Base-by-base conservation (phyloP, 2,113 vertebrate genomes). In the Micronycteris hirsuta region DNA sequence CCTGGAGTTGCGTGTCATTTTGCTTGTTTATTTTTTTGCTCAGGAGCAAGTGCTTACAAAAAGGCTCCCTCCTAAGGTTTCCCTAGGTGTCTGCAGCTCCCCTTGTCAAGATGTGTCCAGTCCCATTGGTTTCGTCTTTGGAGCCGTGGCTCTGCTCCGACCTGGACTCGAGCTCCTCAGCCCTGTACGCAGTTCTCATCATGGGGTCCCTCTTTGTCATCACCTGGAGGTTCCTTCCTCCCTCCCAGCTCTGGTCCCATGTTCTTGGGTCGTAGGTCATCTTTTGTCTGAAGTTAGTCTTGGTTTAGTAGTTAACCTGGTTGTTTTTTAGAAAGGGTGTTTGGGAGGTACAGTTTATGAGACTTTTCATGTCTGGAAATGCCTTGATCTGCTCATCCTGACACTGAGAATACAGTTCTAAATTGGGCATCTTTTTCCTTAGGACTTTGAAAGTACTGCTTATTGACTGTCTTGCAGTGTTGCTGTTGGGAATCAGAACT, bases 81-180 rank as follows among this genome's bases (percentile, higher is more conserved):
- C 41, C 20, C 5, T n/a, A 7, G 1, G 14, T 47, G 26, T 73
- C 73, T 38, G 10, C n/a, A n/a, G n/a, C 33, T 77, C 36, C 65
- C 31, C 49, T 10, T 3, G 1, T 36, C 19, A 38, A 24, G 20
- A 58, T 7, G 4, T 5, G 4, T 38, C 67, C 0, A 0, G 76
- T 15, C 74, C 41, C 12, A 2, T 31, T 8, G 54, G 24, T 58
- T 78, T 68, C 19, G 13, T 33, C 28, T 74, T 41, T 63, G 31
- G 68, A 84, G 36, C 54, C 26, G 10, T 24, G 77, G 7, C 61
- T 38, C 19, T 43, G 36, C 52, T 31, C 5, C 5, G 0, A 0
- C 20, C 15, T 43, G 73, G 77, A 56, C 33, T 47, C 4, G 6
- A 19, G 36, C 45, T 41, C 90, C 61, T n/a, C 3, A 24, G 33